Base-by-base conservation (phyloP, 1,140 invertebrate genomes). In the Anadara kagoshimensis region DNA sequence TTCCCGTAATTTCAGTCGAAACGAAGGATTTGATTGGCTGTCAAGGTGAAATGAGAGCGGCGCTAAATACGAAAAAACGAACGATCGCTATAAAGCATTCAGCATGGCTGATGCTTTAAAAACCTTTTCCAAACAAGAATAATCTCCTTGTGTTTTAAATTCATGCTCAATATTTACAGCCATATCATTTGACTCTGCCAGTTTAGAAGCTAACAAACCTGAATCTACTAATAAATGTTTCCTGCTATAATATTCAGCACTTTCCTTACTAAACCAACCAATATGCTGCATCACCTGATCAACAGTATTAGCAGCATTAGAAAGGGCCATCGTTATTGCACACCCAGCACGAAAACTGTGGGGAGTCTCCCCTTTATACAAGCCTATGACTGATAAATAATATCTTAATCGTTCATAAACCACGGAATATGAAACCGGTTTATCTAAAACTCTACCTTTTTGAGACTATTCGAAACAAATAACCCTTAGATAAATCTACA, bases 191-290 rank as follows among this genome's bases (percentile, higher is more conserved):
- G 56, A 68, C 24, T 68, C 41, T 29, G 54, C 66, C 18, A 68
- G 26, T 18, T 65, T 57, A 7, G 65, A 69, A 18, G 66, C 66
- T 36, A 69, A 56, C 29, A 45, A n/a, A 47, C n/a, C 53, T 11
- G 66, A 47, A 11, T 69, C 66, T 11, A 61, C 56, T 12, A 69
- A 20, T 12, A 10, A 45, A 59, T 29, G 8, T 18, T 26, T 51
- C 22, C 67, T 49, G 61, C 67, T 59, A 66, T 70, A 75, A 59
- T 75, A 75, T 47, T 69, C 53, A 22, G 62, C 73, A 54, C 44
- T 69, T 5, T 22, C 53, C 22, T 63, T 41, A 8, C 62, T 47
- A 53, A 65, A 65, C 70, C 70, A 73, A 5, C 70, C 62, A 24
- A 66, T 59, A 47, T 69, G 73, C n/a, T 45, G 63, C 67, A 75